phyloP scores from a whole-genome alignment of 2,113 vertebrate genomes.

The Macrotis lagotis region DNA sequence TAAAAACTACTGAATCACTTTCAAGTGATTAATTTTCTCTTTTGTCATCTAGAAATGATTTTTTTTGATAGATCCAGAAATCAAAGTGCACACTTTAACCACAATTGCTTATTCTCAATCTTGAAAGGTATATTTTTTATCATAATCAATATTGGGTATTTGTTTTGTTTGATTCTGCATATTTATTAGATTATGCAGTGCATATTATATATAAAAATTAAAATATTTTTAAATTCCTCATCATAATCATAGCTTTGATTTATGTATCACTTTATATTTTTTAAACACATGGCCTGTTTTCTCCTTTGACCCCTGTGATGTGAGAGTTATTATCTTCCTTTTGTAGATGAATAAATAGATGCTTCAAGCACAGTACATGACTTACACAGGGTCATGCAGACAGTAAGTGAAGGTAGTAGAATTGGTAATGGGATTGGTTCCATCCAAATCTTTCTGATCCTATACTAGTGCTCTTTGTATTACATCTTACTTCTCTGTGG shows the following conservation, averaged over 20 bases:
- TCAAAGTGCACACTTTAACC: neutral
- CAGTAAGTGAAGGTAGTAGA: neutral
- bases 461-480: neutral
- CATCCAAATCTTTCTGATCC: no score
- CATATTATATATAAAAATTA: no score
- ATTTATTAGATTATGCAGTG: no score
- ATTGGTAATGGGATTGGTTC: no score
- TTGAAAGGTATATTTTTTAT: neutral
- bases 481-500: neutral
- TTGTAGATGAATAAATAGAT: neutral
- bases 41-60: neutral
- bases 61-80: neutral
- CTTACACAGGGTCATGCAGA: neutral
- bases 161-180: neutral
- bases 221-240: neutral
- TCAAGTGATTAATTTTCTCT: neutral
- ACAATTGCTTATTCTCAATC: neutral
- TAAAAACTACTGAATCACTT: neutral
- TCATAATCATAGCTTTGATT: neutral
- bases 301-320: neutral
- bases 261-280: neutral
- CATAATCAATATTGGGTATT: neutral
- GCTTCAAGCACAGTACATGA: neutral
- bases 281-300: neutral
- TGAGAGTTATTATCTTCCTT: neutral